Conservation (phyloP, 2,888 invertebrate genomes). For the Megastigmus dorsalis region DNA sequence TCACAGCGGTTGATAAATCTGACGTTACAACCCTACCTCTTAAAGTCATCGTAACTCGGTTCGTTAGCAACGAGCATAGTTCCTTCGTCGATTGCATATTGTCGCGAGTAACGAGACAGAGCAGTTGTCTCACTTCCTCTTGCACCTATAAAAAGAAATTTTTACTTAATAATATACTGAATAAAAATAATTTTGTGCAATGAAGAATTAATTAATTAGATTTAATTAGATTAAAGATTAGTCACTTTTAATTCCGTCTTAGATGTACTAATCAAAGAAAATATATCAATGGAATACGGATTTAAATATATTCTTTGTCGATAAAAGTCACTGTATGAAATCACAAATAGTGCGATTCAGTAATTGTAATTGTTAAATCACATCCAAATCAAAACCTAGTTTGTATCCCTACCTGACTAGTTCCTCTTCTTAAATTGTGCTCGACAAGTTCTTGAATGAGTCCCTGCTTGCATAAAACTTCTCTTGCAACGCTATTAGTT, state of each 20-base stretch:
- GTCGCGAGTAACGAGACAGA: conserved; percentile 92
- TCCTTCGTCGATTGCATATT: conserved; percentile 88
- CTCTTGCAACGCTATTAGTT: conserved; percentile 84
- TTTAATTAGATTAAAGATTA: not conserved
- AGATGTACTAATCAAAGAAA: no score
- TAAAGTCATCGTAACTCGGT: conserved; percentile 88
- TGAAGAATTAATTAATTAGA: not conserved
- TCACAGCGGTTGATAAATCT: conserved; percentile 84
- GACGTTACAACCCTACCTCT: conserved; percentile 85
- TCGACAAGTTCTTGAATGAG: conserved; percentile 92
- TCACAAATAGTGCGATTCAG: no score
- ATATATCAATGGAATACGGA: no score
- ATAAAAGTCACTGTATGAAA: no score
- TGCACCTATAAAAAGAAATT: conserved; percentile 81
- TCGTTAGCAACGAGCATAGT: conserved; percentile 87
- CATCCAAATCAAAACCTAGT: not conserved
- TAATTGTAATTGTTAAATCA: no score
- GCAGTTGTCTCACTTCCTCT: conserved; percentile 90
- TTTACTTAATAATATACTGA: no score
- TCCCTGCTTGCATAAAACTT: conserved; percentile 87
- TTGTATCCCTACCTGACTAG: conserved; percentile 76
- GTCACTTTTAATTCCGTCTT: not conserved
- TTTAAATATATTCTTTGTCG: no score
- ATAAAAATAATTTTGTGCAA: not conserved
- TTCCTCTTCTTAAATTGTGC: conserved; percentile 91